These are phyloP conservation scores for Schizopygopsis pylzovi DNA, from an alignment of 2,797 vertebrate species.

Conservation along the genomic window DNA sequence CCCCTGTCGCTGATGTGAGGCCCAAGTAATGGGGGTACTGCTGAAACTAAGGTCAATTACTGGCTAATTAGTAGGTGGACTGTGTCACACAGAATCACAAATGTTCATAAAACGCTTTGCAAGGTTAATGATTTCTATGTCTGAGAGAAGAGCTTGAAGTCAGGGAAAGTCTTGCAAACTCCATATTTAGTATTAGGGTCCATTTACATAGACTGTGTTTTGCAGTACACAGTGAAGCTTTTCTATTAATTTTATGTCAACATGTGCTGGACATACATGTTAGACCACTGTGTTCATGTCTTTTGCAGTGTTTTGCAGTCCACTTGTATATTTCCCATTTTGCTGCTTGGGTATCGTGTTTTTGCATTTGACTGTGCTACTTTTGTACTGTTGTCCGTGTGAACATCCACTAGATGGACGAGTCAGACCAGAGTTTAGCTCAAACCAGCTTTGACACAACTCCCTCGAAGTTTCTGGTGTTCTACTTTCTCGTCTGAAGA, in stretches of 20 bases:
- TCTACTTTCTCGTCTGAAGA: not conserved
- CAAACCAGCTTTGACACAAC: not conserved
- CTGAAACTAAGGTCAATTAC: conserved; percentile 41
- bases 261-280: not conserved
- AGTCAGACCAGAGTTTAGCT: not conserved
- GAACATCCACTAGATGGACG: not conserved
- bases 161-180: not conserved
- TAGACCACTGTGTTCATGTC: not conserved
- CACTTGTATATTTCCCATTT: not conserved
- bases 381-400: not conserved
- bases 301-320: no score
- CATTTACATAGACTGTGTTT: not conserved
- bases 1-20: conserved; percentile 28
- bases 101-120: not conserved
- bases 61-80: conserved; percentile 37
- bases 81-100: conserved; percentile 18
- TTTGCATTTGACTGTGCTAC: not conserved
- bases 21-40: conserved; percentile 22
- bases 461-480: not conserved
- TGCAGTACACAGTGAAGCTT: not conserved
- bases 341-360: not conserved
- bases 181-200: no score
- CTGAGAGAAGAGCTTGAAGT: not conserved
- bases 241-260: no score
- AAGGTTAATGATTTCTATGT: not conserved